A percentile compares a stretch with the other conserved stretches of the same genome.
These are phyloP conservation scores for Acanthosoma haemorrhoidale DNA, from an alignment of 2,888 invertebrate species.

Conservation along the genomic window DNA sequence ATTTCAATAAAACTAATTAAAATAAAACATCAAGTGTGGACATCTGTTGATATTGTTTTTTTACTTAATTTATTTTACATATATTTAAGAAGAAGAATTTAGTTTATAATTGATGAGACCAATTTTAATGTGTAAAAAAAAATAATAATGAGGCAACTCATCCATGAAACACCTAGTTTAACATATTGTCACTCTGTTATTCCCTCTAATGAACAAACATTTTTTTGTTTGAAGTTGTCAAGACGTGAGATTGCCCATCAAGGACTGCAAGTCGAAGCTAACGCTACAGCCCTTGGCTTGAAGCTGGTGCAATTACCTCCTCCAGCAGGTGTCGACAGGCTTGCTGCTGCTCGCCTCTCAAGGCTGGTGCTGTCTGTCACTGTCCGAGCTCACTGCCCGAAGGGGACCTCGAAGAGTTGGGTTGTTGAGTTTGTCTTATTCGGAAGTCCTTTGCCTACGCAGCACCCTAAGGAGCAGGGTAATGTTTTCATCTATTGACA, in stretches of 20 bases:
- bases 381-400: slow-evolving; percentile 48
- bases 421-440: slow-evolving; percentile 85
- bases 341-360: slow-evolving; percentile 59
- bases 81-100: too few species aligned
- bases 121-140: too few species aligned
- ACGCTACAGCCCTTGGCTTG: slow-evolving; percentile 77
- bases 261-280: slow-evolving; percentile 86
- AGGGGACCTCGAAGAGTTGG: slow-evolving; percentile 56
- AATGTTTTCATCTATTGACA: slow-evolving; percentile 28
- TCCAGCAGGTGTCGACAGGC: slow-evolving; percentile 49
- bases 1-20: too few species aligned
- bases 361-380: slow-evolving; percentile 77
- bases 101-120: too few species aligned
- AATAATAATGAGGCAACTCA: too few species aligned
- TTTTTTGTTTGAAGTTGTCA: slow-evolving; percentile 54
- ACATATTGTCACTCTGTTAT: too few species aligned
- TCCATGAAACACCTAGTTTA: too few species aligned
- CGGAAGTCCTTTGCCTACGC: slow-evolving; percentile 71
- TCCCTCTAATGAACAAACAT: not conserved
- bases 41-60: too few species aligned
- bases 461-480: slow-evolving; percentile 78
- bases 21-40: not conserved
- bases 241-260: slow-evolving; percentile 81
- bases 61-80: too few species aligned
- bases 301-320: slow-evolving; percentile 71